Percentiles rank a stretch among this genome's conserved stretches.
Conservation (phyloP, 1,140 invertebrate genomes). For the Drosophila cardini region DNA sequence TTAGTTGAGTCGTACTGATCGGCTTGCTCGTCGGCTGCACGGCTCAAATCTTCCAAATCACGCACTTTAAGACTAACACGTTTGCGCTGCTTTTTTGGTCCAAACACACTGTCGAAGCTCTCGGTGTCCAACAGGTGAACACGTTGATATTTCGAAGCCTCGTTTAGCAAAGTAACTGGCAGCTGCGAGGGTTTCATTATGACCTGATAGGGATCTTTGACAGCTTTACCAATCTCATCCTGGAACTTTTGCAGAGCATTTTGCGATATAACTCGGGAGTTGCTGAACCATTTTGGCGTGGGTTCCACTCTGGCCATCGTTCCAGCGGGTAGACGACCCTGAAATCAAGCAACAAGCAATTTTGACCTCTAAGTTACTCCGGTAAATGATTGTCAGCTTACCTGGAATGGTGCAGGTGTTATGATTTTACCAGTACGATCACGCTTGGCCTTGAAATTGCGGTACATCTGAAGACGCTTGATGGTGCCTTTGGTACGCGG, state of each 20-base stretch:
- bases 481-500: slow-evolving; percentile 96
- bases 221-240: slow-evolving; percentile 96
- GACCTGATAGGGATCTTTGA: slow-evolving; percentile 98
- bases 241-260: slow-evolving; percentile 98
- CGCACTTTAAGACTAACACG: slow-evolving; percentile 92
- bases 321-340: slow-evolving; percentile 94
- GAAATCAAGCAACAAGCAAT: slow-evolving; percentile 70
- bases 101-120: slow-evolving; percentile 97
- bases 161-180: slow-evolving; percentile 97
- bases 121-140: slow-evolving; percentile 98
- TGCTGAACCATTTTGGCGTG: slow-evolving; percentile 99
- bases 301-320: slow-evolving; percentile 97
- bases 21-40: slow-evolving; percentile 88
- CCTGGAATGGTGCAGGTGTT: slow-evolving; percentile 94
- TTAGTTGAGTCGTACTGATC: slow-evolving; percentile 92
- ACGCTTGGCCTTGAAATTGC: slow-evolving; percentile 97
- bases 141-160: slow-evolving; percentile 94
- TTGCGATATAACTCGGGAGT: slow-evolving; percentile 96
- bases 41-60: slow-evolving; percentile 90
- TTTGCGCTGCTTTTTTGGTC: slow-evolving; percentile 96
- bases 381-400: slow-evolving; percentile 28
- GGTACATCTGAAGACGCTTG: slow-evolving; percentile 98
- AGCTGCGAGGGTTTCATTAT: slow-evolving; percentile 98
- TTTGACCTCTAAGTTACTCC: neutral
- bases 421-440: slow-evolving; percentile 96